Percentiles rank a stretch among this genome's conserved stretches.
phyloP scores from a whole-genome alignment of 2,113 vertebrate genomes.

The Cyprinodon brontotheroides region DNA sequence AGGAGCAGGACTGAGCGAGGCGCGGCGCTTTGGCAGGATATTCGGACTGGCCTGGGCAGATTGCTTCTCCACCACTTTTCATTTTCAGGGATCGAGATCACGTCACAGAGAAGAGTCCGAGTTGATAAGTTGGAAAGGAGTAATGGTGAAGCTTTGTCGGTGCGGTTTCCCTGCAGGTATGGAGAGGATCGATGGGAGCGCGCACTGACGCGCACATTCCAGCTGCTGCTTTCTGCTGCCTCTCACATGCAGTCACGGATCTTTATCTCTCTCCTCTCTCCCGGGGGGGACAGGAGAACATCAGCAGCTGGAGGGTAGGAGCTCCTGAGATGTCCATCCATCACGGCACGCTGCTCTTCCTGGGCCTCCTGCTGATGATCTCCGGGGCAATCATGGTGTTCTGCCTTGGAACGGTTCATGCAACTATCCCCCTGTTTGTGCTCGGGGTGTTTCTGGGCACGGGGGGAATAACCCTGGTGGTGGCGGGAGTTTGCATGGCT shows the following conservation, averaged over 20 bases:
- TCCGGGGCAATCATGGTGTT: conserved; percentile 53
- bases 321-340: conserved; percentile 57
- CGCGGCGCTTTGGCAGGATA: conserved; percentile 7
- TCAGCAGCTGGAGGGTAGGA: not conserved
- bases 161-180: conserved; percentile 42
- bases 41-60: not conserved
- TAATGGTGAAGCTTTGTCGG: conserved; percentile 18
- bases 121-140: conserved; percentile 33
- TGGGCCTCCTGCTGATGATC: conserved; percentile 60
- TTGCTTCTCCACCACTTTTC: conserved; percentile 14
- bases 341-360: conserved; percentile 55
- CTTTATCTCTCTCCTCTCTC: conserved; percentile 6
- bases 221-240: not conserved
- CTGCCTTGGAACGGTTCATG: conserved; percentile 3
- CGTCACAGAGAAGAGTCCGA: conserved; percentile 4
- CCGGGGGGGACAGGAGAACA: conserved; percentile 9
- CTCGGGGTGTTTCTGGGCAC: conserved; percentile 64
- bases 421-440: conserved; percentile 4
- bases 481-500: conserved; percentile 69
- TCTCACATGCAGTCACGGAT: not conserved
- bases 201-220: not conserved
- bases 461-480: conserved; percentile 69
- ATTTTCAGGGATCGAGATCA: not conserved
- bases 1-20: conserved; percentile 23
- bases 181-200: not conserved